Conservation (phyloP, 2,888 invertebrate genomes). For the Agrochola lota region DNA sequence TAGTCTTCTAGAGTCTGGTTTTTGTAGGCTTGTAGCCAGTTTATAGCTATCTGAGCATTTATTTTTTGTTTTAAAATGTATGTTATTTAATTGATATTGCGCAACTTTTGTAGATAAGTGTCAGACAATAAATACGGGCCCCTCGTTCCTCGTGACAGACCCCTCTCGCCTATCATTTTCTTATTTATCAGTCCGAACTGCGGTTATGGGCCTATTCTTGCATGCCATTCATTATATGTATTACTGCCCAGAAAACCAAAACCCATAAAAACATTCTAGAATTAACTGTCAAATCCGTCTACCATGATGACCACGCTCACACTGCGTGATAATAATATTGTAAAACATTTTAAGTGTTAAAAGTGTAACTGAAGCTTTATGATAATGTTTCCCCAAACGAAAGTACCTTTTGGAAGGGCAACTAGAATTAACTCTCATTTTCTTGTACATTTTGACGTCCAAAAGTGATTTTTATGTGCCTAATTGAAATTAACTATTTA, state of each 20-base stretch:
- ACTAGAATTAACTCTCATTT: neutral
- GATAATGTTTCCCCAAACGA: neutral
- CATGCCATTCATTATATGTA: neutral
- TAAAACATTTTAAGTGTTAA: neutral
- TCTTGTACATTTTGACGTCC: no score
- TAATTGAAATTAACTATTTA: neutral
- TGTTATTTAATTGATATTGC: constrained; percentile 34
- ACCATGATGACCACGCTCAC: neutral
- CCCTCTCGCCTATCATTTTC: constrained; percentile 5
- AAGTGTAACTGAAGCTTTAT: no score
- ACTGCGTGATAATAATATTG: constrained; percentile 1
- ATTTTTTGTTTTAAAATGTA: constrained; percentile 5
- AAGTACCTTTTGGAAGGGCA: neutral
- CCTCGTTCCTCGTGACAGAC: neutral
- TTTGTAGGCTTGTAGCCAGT: neutral
- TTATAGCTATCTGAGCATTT: neutral
- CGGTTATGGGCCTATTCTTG: neutral
- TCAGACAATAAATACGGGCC: constrained; percentile 32
- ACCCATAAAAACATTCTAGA: neutral
- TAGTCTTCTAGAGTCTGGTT: neutral
- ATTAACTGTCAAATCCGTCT: neutral
- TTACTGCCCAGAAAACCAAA: neutral
- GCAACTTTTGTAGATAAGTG: constrained; percentile 1
- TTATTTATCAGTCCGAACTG: neutral
- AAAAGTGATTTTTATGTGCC: neutral